phyloP scores from a whole-genome alignment of 2,113 vertebrate species.

The Perca fluviatilis region DNA sequence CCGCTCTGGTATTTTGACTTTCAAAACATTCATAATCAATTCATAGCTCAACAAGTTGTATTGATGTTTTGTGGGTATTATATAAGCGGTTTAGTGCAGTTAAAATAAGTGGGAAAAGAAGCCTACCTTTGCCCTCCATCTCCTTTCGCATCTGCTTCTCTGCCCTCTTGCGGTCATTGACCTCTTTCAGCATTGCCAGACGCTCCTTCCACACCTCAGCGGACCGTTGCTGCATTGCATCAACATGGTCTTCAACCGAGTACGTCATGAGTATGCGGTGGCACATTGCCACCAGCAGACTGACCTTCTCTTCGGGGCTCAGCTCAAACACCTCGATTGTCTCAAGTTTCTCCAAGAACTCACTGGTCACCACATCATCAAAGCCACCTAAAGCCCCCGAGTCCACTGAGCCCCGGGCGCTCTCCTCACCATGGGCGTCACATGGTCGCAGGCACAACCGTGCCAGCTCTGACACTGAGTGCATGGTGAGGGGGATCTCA shows the following conservation, averaged over 20 bases:
- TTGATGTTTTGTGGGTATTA: neutral
- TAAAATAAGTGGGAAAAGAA: neutral
- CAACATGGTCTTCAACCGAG: constrained; percentile 95
- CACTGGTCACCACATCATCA: constrained; percentile 92
- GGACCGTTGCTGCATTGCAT: constrained; percentile 90
- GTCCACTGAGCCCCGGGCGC: constrained; percentile 83
- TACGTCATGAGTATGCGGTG: constrained; percentile 98
- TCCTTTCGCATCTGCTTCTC: constrained; percentile 93
- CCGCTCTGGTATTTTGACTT: too few species aligned
- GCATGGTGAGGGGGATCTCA: constrained; percentile 95
- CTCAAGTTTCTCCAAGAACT: constrained; percentile 95
- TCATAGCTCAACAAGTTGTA: neutral
- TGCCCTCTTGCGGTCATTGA: constrained; percentile 93
- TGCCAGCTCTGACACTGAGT: constrained; percentile 94
- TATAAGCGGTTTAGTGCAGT: neutral
- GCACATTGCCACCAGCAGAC: constrained; percentile 91
- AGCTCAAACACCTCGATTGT: constrained; percentile 95
- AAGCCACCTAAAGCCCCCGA: constrained; percentile 83
- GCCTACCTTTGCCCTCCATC: constrained; percentile 89
- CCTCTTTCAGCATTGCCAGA: constrained; percentile 92
- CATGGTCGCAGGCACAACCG: constrained; percentile 93
- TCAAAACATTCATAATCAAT: neutral
- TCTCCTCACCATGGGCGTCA: constrained; percentile 91
- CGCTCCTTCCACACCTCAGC: constrained; percentile 97
- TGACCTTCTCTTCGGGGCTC: constrained; percentile 91